Conservation (phyloP, 2,113 vertebrate genomes). For the Neolamprologus ventralis region DNA sequence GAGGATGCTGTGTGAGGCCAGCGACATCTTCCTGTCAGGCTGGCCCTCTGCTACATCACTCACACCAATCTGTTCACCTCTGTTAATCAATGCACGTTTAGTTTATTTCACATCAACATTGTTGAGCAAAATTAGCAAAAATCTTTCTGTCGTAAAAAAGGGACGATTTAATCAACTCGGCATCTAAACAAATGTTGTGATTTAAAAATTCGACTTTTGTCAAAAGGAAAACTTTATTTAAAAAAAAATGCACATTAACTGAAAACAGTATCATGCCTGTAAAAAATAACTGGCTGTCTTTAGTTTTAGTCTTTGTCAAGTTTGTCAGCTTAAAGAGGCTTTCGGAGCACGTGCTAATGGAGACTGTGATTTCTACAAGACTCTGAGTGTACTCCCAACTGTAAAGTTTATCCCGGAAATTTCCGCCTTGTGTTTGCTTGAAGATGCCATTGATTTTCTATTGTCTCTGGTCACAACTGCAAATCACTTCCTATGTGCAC, state of each 20-base stretch:
- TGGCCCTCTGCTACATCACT: neutral
- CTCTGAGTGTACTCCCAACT: neutral
- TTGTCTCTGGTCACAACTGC: neutral
- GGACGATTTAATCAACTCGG: neutral
- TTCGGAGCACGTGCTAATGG: neutral
- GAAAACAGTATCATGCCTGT: neutral
- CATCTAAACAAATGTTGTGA: neutral
- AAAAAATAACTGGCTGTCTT: neutral
- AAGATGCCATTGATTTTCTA: neutral
- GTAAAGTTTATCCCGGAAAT: neutral
- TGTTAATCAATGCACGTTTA: neutral
- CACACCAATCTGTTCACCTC: neutral
- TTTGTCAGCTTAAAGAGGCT: neutral
- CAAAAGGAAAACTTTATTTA: neutral
- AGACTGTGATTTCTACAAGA: neutral
- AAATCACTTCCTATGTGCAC: neutral
- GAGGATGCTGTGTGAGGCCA: constrained; percentile 10
- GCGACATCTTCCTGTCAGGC: constrained; percentile 6
- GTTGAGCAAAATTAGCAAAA: neutral
- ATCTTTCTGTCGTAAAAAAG: neutral
- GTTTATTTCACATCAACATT: neutral
- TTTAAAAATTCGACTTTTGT: neutral
- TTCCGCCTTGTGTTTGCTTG: neutral
- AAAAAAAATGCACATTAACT: neutral
- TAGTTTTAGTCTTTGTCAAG: neutral